These are phyloP conservation scores for Naso thynnoides DNA, from an alignment of 2,797 vertebrate species.

Conservation along the genomic window DNA sequence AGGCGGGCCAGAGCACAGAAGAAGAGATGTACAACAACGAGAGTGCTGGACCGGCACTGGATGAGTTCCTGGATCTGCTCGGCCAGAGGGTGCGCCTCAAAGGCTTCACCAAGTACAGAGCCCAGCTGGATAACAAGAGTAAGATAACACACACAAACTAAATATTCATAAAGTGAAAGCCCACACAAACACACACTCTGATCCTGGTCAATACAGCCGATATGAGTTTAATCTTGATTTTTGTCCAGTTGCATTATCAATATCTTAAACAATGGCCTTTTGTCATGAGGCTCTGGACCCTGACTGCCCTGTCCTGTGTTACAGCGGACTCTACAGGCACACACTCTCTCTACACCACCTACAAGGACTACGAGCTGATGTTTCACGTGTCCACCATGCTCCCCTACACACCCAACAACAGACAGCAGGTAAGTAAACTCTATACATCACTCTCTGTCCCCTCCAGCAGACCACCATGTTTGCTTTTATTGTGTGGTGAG, in stretches of 20 bases:
- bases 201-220: constrained; percentile 35
- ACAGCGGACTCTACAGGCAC: constrained; percentile 97
- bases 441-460: background rate
- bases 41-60: constrained; percentile 92
- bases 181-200: constrained; percentile 16
- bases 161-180: constrained; percentile 29
- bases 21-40: constrained; percentile 99
- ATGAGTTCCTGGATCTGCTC: constrained; percentile 96
- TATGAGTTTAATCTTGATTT: constrained; percentile 35
- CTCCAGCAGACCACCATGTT: constrained; percentile 29
- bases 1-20: constrained; percentile 95
- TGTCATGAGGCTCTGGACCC: constrained; percentile 5
- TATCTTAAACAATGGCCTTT: constrained; percentile 21
- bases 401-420: constrained; percentile 96
- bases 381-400: constrained; percentile 98
- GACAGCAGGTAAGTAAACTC: constrained; percentile 91
- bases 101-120: constrained; percentile 96
- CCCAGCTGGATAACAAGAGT: constrained; percentile 99
- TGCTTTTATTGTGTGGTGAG: constrained; percentile 17
- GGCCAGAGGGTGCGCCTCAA: constrained; percentile 96
- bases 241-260: constrained; percentile 19
- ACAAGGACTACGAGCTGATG: constrained; percentile 99
- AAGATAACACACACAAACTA: constrained; percentile 71
- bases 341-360: constrained; percentile 97
- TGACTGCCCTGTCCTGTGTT: constrained; percentile 50